Evolutionary conservation across 2,888 invertebrate species (phyloP).

Genomic region (Elmis aenea): DNA sequence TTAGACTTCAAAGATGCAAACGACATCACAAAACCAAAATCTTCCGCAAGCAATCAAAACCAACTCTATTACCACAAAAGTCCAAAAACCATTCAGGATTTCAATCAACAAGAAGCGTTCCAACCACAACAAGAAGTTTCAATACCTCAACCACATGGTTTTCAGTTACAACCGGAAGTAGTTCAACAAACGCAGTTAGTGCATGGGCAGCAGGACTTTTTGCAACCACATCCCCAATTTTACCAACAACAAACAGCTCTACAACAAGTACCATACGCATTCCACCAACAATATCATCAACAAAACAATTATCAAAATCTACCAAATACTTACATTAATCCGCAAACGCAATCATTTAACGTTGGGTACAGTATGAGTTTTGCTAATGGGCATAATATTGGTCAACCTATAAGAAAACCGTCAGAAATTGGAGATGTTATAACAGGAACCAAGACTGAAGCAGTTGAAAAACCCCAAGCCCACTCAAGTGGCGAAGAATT

Average conservation of each 20-base stretch:
- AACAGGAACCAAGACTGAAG: slow-evolving; percentile 29
- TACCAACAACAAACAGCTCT: not conserved
- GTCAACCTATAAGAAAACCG: slow-evolving; percentile 10
- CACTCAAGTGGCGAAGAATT: slow-evolving; percentile 10
- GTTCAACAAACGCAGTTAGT: not conserved
- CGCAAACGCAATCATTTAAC: slow-evolving; percentile 31
- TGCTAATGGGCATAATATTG: no score
- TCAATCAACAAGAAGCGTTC: no score
- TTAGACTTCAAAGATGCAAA: slow-evolving; percentile 5
- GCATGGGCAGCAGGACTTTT: not conserved
- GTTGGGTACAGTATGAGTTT: slow-evolving; percentile 40
- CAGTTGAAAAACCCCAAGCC: slow-evolving; percentile 29
- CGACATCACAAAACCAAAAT: not conserved
- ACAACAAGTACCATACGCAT: slow-evolving; percentile 1
- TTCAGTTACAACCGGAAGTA: not conserved
- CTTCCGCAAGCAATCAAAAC: not conserved
- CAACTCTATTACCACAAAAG: not conserved
- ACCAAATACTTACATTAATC: slow-evolving; percentile 3
- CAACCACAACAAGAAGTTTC: no score
- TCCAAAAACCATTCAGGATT: no score
- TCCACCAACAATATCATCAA: not conserved
- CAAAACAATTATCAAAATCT: not conserved
- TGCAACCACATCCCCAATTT: not conserved
- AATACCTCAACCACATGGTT: not conserved
- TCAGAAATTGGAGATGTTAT: slow-evolving; percentile 26